These are phyloP conservation scores for Drosophila acutilabella DNA, from an alignment of 2,888 invertebrate species.

Conservation along the genomic window DNA sequence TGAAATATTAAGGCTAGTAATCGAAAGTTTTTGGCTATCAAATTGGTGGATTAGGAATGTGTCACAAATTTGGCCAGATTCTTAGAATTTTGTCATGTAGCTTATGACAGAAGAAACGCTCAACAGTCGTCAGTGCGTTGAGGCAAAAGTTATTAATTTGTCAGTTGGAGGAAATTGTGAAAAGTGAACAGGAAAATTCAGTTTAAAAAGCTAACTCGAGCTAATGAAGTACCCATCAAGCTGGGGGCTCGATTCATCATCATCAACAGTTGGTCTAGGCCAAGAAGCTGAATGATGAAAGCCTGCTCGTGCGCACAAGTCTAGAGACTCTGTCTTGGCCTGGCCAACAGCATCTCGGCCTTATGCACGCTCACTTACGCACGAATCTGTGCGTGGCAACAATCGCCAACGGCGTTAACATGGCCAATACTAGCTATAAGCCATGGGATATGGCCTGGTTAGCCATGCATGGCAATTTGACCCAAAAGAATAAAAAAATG, in stretches of 20 bases:
- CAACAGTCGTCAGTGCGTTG: conserved; percentile 11
- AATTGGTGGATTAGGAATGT: conserved; percentile 45
- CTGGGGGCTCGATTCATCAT: conserved; percentile 36
- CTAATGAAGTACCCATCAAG: conserved; percentile 44
- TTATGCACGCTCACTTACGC: conserved; percentile 67
- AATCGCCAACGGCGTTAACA: conserved; percentile 39
- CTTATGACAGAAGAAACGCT: conserved; percentile 16
- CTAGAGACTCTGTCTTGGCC: background rate
- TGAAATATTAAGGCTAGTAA: conserved; percentile 46
- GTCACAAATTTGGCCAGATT: conserved; percentile 30
- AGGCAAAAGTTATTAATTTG: conserved; percentile 20
- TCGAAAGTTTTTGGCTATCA: conserved; percentile 25
- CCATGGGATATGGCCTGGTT: conserved; percentile 7
- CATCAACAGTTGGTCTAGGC: conserved; percentile 15
- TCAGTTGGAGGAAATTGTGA: conserved; percentile 1
- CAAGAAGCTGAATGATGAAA: background rate
- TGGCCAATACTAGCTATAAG: background rate
- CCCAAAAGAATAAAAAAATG: background rate
- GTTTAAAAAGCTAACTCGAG: conserved; percentile 29
- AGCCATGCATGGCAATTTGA: conserved; percentile 53
- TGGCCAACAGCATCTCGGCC: conserved; percentile 25
- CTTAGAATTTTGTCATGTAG: conserved; percentile 39
- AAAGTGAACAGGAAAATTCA: conserved; percentile 14
- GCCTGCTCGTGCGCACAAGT: conserved; percentile 56
- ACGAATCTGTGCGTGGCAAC: conserved; percentile 61